Base-by-base conservation (phyloP, 2,888 invertebrate genomes). In the Epistrophella euchroma region DNA sequence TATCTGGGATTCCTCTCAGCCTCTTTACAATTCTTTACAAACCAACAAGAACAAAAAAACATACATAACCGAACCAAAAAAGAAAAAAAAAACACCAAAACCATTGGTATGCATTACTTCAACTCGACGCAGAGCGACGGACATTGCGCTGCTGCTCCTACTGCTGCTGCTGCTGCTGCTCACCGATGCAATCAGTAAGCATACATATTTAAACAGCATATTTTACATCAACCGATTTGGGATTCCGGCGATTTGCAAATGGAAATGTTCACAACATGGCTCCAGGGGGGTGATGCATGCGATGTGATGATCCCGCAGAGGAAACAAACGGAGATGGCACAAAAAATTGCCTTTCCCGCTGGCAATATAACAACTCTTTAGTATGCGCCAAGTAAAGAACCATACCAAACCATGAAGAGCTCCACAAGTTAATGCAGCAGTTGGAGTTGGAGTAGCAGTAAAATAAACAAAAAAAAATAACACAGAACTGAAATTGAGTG, bases 221-320 rank as follows among this genome's bases (percentile, higher is more conserved):
- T 82, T 86, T 86, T 86, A 86, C 86, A 86, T 86, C 86, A 82
- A 86, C 77, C 86, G 82, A 86, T 86, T 86, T 82, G 73, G 86
- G 86, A 86, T 86, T 86, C 86, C 82, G 86, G 82, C 86, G 86
- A 86, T 86, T 86, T 86, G 86, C 86, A 86, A 86, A 86, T 86
- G 86, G 86, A 86, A 86, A 86, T 86, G 86, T 86, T 86, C 86
- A 86, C 86, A 86, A 86, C 86, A 82, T 82, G 86, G 71, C 73
- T 62, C 22, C 70, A 9, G 43, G 35, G 11, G 78, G 37, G 15
- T 66, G 66, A 66, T 66, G 47, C 66, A 64, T 66, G 45, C 32
- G n/a, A 52, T 52, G 52, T 35, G 45, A 32, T 45, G 32, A 17
- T 47, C 66, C 66, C 66, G 43, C 9, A 35, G 50, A 52, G 52